These are phyloP conservation scores for Tamias sibiricus DNA, from an alignment of 2,113 vertebrate genomes.

Conservation along the genomic window DNA sequence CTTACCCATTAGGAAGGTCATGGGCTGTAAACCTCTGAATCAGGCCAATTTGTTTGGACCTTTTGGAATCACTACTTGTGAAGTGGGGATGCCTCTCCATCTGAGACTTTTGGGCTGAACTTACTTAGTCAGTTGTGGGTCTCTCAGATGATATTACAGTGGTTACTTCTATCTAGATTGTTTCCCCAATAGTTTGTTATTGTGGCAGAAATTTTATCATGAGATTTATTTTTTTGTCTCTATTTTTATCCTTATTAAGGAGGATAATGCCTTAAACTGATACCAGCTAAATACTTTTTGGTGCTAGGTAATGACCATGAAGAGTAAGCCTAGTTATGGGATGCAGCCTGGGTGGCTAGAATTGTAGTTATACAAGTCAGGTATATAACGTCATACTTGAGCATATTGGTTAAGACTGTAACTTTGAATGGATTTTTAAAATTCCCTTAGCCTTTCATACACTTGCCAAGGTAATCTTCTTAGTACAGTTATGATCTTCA, in stretches of 20 bases:
- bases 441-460: background rate
- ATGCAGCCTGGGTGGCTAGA: background rate
- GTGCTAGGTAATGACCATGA: background rate
- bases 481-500: background rate
- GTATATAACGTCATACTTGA: background rate
- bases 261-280: background rate
- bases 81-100: background rate
- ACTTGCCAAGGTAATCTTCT: background rate
- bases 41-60: background rate
- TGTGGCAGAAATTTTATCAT: background rate
- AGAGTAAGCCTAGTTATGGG: background rate
- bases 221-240: background rate
- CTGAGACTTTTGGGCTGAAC: background rate
- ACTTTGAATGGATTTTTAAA: background rate
- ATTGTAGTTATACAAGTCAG: background rate
- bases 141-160: background rate
- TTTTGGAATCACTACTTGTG: background rate
- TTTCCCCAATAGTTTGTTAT: background rate
- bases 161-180: background rate
- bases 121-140: background rate
- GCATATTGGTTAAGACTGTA: background rate
- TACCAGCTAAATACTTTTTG: background rate
- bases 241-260: background rate
- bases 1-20: background rate
- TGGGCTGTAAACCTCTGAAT: background rate